Evolutionary conservation across 2,113 vertebrate species (phyloP), one percentile per base, ranked within the genome.

Genomic region (Apeltes quadracus): DNA sequence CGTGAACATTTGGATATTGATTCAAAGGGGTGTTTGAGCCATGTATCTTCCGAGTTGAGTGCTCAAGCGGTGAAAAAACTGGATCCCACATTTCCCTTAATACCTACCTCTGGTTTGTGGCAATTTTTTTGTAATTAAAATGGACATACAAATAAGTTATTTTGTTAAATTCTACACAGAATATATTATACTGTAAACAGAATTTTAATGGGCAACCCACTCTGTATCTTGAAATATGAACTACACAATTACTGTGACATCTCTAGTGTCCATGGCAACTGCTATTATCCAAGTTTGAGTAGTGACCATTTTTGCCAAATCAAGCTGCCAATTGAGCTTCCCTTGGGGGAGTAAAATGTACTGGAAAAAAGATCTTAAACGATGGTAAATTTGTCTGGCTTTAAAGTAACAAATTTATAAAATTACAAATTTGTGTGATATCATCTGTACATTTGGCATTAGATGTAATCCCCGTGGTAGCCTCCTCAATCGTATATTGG

Each of bases 371-470:
- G 22, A 53, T 12, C 12, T 53, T 3, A 23, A 34, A 34, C 3
- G 32, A 34, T 34, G 4, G 6, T 34, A 48, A 69, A 75, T 58
- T n/a, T n/a, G n/a, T n/a, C n/a, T n/a, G n/a, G n/a, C n/a, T n/a
- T n/a, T n/a, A n/a, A n/a, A n/a, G n/a, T n/a, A n/a, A n/a, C n/a
- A n/a, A n/a, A n/a, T n/a, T n/a, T n/a, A n/a, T n/a, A n/a, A n/a
- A n/a, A n/a, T n/a, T n/a, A n/a, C 44, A 57, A 76, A 73, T 20
- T 32, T 18, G 23, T 18, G 0, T 65, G 61, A 73, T 54, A 20
- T 61, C 14, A 80, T 69, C 59, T 39, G 14, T 68, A 36, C 16
- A 53, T 72, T 43, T 75, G 48, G 57, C 61, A 43, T 16, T 27
- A 34, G n/a, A 32, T 23, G 20, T 1, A 68, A 34, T 53, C 9